Evolutionary conservation across 2,888 invertebrate genomes (phyloP), one percentile per base, ranked within the genome.

Genomic region (Polia nebulosa): DNA sequence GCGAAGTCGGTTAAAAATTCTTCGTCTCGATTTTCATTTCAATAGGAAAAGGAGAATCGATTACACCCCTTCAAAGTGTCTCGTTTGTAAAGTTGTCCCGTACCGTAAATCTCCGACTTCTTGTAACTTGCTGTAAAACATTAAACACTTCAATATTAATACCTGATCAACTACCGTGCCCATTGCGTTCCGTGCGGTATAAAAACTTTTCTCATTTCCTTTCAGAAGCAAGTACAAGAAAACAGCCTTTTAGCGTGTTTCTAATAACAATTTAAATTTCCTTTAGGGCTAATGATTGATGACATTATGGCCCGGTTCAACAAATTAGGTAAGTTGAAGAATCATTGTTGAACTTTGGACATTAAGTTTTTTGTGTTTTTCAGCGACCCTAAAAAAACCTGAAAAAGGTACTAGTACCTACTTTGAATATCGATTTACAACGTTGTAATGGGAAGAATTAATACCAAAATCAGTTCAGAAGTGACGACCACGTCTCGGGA

Each of bases 181-280:
- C 45, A 39, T 29, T 57, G 49, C 61, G 22, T 73, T 22, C 39
- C 49, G 32, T 70, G 44, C 45, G 51, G 36, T 22, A 57, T 27
- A 39, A 55, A 61, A 75, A 80, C 68, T 82, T 81, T 82, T 68
- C 64, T 65, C 65, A 80, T 80, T 82, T 80, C 76, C 82, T 41
- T 0, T n/a, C 39, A n/a, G 51, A 25, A 51, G 39, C 20, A 17
- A 59, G 39, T 32, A 32, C 55, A 65, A 67, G 68, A 79, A 79
- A 79, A 72, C 58, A 65, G 53, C 60, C 45, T 56, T 76, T 72
- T 66, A 57, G 76, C 65, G 80, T 79, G 68, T 76, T 76, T 61
- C 62, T 76, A 66, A 76, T 69, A 80, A 82, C 29, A 80, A 80
- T 79, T 72, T 69, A 55, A 82, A 82, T 76, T 72, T 65, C 45